A percentile compares a stretch with the other conserved stretches of the same genome.
These are phyloP conservation scores for Allobates femoralis DNA, from an alignment of 2,797 vertebrate species.

Conservation along the genomic window DNA sequence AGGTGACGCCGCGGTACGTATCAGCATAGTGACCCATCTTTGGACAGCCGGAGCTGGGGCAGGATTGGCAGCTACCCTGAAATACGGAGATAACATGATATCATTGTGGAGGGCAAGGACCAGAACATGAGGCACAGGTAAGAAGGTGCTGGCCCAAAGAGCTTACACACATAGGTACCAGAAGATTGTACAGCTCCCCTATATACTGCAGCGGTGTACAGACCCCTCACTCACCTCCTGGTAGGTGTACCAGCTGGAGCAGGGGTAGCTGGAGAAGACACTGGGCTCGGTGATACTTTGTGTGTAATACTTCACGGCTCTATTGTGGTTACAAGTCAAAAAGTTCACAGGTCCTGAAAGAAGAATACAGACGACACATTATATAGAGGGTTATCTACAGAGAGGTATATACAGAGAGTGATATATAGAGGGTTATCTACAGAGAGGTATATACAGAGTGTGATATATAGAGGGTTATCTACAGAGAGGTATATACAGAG, in stretches of 20 bases:
- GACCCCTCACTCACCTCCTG: not conserved
- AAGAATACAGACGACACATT: too few species aligned
- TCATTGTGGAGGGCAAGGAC: too few species aligned
- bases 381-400: too few species aligned
- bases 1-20: conserved; percentile 69
- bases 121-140: not conserved
- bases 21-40: conserved; percentile 87
- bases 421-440: too few species aligned
- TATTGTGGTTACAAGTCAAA: conserved; percentile 47
- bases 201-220: not conserved
- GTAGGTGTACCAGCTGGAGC: conserved; percentile 25
- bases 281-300: conserved; percentile 44
- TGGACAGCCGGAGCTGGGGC: conserved; percentile 78
- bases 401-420: too few species aligned
- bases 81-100: not conserved
- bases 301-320: conserved; percentile 48
- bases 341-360: conserved; percentile 45
- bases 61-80: conserved; percentile 85
- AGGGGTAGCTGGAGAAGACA: conserved; percentile 51
- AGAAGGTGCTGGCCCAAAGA: not conserved
- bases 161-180: not conserved
- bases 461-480: too few species aligned
- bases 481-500: too few species aligned
- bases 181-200: not conserved
- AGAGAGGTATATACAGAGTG: too few species aligned